Base-by-base conservation (phyloP, 2,888 invertebrate species). In the Machimus rusticus region DNA sequence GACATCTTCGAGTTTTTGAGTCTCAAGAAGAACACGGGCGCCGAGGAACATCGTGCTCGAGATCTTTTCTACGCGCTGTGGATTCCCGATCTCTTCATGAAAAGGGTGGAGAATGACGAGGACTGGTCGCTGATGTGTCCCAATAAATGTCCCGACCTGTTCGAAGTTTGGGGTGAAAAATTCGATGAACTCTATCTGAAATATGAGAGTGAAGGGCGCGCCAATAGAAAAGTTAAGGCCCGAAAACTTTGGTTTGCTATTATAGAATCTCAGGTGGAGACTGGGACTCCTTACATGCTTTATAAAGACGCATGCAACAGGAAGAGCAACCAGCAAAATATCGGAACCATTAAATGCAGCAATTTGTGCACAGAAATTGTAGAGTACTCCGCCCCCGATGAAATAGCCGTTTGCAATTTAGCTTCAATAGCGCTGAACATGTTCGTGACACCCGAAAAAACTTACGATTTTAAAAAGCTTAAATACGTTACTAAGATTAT, bases 61-160 rank as follows among this genome's bases (percentile, higher is more conserved):
- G 99, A 99, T 93, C 93, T 99, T 55, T 99, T 99, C 93, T 99
- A 98, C 92, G 99, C 97, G 0, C 92, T 99, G 39, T 99, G 99
- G 99, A 97, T 99, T 89, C 98, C 99, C 0, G 99, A 99, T 93
- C 94, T 99, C 87, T 99, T 99, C 92, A 99, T 99, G 99, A 95
- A 96, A 92, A 95, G 99, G 82, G 98, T 98, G 0, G 96, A 98
- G 92, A 94, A 94, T 2, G 95, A 99, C 92, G 96, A 93, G 89
- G 94, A 95, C 84, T 99, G 99, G 99, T 97, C 97, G 85, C 93
- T 99, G 19, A 99, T 99, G 99, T 99, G 99, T 91, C 99, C 99
- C 0, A 96, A 97, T 91, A 96, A 98, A 91, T 96, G 96, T 90
- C 99, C 98, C 0, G 98, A 98, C 0, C 94, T 99, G 5, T 94